A percentile compares a stretch with the other conserved stretches of the same genome.
phyloP scores from a whole-genome alignment of 2,797 vertebrate species.

The Sebastes aleutianus region DNA sequence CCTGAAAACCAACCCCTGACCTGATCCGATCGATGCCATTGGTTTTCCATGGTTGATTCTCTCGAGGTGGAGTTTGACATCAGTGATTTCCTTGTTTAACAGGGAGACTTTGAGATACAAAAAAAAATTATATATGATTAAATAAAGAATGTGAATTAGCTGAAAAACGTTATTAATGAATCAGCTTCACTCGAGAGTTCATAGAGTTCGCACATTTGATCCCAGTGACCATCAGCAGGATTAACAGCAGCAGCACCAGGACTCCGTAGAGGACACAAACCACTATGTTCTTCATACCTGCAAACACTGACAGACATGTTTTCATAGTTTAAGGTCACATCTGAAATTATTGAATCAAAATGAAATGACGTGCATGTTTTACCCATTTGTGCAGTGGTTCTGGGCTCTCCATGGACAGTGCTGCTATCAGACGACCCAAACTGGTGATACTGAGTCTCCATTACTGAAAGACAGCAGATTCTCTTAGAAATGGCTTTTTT shows the following conservation, averaged over 20 bases:
- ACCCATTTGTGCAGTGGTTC: conserved; percentile 30
- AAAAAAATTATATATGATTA: not conserved
- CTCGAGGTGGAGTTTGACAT: conserved; percentile 56
- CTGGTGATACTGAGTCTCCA: conserved; percentile 70
- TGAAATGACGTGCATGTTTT: not conserved
- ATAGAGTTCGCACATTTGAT: conserved; percentile 70
- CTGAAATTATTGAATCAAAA: not conserved
- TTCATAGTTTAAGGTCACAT: not conserved
- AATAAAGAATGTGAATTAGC: not conserved
- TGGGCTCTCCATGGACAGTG: not conserved
- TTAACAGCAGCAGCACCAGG: conserved; percentile 69
- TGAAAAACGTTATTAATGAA: not conserved
- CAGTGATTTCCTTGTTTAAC: conserved; percentile 63
- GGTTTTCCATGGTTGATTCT: not conserved
- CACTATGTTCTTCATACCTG: conserved; percentile 58
- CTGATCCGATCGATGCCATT: not conserved
- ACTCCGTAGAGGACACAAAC: conserved; percentile 61
- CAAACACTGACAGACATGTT: not conserved
- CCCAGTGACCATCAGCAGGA: conserved; percentile 72
- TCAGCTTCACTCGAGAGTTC: not conserved
- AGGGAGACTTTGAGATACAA: conserved; percentile 63
- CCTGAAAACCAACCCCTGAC: not conserved
- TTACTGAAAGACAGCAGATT: conserved; percentile 32
- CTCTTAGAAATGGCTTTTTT: rapidly evolving
- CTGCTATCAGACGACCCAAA: conserved; percentile 44